phyloP scores from a whole-genome alignment of 2,888 invertebrate genomes.

The Anorthoa munda region DNA sequence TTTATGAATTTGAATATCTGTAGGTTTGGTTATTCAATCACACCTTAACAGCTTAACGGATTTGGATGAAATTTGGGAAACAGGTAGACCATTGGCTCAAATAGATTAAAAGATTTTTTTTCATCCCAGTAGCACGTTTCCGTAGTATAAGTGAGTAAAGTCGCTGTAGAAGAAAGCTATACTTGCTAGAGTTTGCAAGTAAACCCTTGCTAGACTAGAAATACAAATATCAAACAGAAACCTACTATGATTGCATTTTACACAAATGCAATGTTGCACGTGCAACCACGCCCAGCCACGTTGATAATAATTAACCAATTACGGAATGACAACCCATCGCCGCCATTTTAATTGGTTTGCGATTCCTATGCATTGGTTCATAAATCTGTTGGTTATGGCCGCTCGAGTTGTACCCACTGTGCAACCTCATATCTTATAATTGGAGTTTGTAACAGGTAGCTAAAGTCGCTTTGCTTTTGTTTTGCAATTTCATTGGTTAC shows the following conservation, averaged over 20 bases:
- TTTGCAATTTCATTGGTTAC: constrained; percentile 55
- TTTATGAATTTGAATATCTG: background rate
- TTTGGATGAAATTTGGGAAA: background rate
- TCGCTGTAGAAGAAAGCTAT: background rate
- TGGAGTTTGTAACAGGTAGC: constrained; percentile 65
- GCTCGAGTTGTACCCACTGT: constrained; percentile 61
- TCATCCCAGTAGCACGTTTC: background rate
- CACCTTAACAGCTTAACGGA: background rate
- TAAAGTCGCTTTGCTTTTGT: constrained; percentile 45
- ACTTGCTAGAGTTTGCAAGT: background rate
- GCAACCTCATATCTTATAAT: constrained; percentile 63
- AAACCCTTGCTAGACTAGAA: constrained; percentile 5
- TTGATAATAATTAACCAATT: constrained; percentile 90
- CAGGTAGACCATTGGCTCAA: background rate
- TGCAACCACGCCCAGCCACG: constrained; percentile 82
- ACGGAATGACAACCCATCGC: constrained; percentile 87
- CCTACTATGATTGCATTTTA: constrained; percentile 57
- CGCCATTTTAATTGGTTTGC: constrained; percentile 88
- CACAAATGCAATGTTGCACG: constrained; percentile 69
- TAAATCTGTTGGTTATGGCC: constrained; percentile 72
- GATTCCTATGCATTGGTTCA: constrained; percentile 81
- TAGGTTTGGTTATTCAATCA: background rate
- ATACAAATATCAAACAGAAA: constrained; percentile 26
- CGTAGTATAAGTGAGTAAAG: background rate
- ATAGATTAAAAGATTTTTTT: background rate